These are phyloP conservation scores for Agriopis leucophaearia DNA, from an alignment of 2,888 invertebrate genomes.

Conservation along the genomic window DNA sequence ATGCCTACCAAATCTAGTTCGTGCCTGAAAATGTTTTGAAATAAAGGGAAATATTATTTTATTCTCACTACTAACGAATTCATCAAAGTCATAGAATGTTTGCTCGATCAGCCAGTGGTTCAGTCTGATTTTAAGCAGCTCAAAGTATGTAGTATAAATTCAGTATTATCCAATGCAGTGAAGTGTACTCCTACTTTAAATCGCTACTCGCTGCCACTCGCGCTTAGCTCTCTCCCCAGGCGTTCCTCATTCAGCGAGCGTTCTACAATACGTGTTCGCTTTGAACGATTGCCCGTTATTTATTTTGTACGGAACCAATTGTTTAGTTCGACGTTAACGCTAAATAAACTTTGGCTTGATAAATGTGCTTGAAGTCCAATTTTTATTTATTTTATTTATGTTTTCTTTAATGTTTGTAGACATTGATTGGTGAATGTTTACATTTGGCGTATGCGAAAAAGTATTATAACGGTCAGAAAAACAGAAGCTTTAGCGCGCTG, in stretches of 20 bases:
- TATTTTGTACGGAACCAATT: constrained; percentile 66
- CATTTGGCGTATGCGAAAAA: no score
- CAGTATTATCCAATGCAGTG: no score
- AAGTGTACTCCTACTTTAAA: neutral
- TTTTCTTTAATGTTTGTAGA: constrained; percentile 1
- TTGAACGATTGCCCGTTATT: constrained; percentile 64
- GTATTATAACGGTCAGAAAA: no score
- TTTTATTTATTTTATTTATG: constrained; percentile 28
- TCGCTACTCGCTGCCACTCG: constrained; percentile 35
- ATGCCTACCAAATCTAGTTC: no score
- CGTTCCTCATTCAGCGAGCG: constrained; percentile 49
- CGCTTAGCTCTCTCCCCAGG: constrained; percentile 35
- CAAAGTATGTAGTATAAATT: no score
- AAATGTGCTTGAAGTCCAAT: constrained; percentile 39
- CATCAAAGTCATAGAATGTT: no score
- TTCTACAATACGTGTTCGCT: constrained; percentile 48
- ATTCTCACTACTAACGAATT: no score
- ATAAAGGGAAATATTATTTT: no score
- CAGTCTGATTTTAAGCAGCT: no score
- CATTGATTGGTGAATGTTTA: neutral
- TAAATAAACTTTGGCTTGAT: constrained; percentile 43
- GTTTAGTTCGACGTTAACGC: constrained; percentile 50
- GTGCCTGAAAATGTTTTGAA: no score
- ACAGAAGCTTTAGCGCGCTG: no score
- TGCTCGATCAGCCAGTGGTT: no score